Base-by-base conservation (phyloP, 2,888 invertebrate genomes). In the Platynereis dumerilii region DNA sequence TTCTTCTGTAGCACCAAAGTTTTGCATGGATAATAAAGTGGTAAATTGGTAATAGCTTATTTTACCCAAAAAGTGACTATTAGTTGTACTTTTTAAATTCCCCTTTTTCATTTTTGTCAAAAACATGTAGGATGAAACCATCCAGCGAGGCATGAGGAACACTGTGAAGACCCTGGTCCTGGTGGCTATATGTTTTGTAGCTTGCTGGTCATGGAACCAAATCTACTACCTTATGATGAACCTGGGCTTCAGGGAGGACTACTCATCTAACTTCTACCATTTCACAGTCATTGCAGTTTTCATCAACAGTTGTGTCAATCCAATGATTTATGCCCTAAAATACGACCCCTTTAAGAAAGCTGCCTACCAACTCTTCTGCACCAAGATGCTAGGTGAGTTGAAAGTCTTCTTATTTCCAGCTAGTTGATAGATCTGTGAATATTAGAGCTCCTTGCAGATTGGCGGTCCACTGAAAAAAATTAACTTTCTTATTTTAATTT, bases 221-320 rank as follows among this genome's bases (percentile, higher is more conserved):
- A 52, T 67, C 53, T 68, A 64, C 60, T 71, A 63, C 57, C 42
- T 70, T n/a, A 45, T 68, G 60, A 68, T 66, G 55, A 66, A 70
- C 54, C 22, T 71, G 20, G 71, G 70, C 3, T 57, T 54, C n/a
- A 27, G 15, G 17, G 24, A 24, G 20, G 64, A 65, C 44, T 64
- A 61, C 42, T 52, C 17, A 2, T 44, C 60, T 24, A 24, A n/a
- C 20, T 63, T 71, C 60, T 70, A 68, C 34, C 62, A 70, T 45
- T 66, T 68, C 64, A 68, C 64, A 39, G 70, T 71, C 22, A 48
- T 70, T 27, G 26, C 48, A 44, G 59, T 69, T 15, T 69, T 69
- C 54, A 12, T 65, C 10, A 70, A 70, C 58, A 70, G 65, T 24
- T 70, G 68, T 55, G 45, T 69, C 24, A 69, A 72, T 52, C 72